Evolutionary conservation across 2,113 vertebrate genomes (phyloP), one percentile per base, ranked within the genome.

Genomic region (Epinephelus moara): DNA sequence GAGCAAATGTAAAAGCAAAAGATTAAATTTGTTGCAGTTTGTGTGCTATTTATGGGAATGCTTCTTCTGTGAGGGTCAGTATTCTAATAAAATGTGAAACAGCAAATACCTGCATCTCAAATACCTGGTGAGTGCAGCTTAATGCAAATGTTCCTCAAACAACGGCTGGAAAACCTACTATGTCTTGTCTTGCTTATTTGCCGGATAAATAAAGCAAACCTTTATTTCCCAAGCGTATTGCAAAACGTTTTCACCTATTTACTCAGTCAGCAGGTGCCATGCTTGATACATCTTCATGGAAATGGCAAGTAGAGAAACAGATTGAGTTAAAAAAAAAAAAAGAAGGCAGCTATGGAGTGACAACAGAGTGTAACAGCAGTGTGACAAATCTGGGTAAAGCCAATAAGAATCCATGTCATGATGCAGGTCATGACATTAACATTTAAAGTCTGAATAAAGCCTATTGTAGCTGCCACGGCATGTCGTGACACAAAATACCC

Each of bases 201-300:
- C 86, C 79, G 84, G 81, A 92, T 89, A 91, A 88, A 88, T 91
- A 85, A 87, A 91, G 59, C 71, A 81, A 89, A 88, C 76, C 78
- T 87, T 82, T 91, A 90, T 89, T 88, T 89, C 88, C 86, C 62
- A 8, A 67, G 75, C 75, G 88, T 75, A 79, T 86, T 71, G 47
- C 61, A 74, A 74, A 87, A 82, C 9, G 9, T 72, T 86, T 86
- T 79, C 57, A 68, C 71, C 76, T 55, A 84, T 90, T 94, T 89
- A 87, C 61, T 73, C 73, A 84, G 90, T 86, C 88, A 89, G 83
- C 74, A 69, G 80, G 81, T 89, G 83, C 75, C 80, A 67, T 33
- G 27, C 82, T 83, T 80, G 79, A 89, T 85, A 75, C 66, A 82
- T 67, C 63, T 75, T 82, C 45, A 69, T 74, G 79, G 49, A 81